Conservation (phyloP, 2,888 invertebrate species). For the Caenorhabditis sp. region DNA sequence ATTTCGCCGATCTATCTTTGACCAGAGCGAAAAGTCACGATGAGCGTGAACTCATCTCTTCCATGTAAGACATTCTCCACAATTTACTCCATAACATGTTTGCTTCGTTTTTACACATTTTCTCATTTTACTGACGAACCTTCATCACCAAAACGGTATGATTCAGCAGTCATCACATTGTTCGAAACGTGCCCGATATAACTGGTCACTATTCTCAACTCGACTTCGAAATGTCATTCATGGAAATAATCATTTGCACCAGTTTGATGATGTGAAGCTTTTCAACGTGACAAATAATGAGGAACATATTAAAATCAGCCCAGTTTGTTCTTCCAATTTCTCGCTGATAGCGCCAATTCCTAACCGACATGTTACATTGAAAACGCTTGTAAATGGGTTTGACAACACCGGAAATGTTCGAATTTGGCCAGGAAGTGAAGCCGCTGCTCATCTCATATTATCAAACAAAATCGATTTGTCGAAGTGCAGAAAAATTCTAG, state of each 20-base stretch:
- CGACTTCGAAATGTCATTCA: constrained; percentile 14
- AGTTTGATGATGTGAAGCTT: not conserved
- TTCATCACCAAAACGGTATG: not conserved
- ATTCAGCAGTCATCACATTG: constrained; percentile 4
- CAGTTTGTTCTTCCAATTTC: not conserved
- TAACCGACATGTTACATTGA: not conserved
- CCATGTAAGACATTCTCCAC: too few species aligned
- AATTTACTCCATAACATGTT: not conserved
- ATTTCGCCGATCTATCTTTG: too few species aligned
- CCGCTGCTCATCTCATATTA: constrained; percentile 24
- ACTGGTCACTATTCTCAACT: constrained; percentile 41
- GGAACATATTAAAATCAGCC: not conserved
- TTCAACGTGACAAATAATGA: not conserved
- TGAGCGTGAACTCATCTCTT: too few species aligned
- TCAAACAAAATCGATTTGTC: constrained; percentile 3
- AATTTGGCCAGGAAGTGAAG: constrained; percentile 57
- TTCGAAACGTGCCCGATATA: constrained; percentile 34
- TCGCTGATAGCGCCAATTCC: not conserved
- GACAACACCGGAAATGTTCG: constrained; percentile 58
- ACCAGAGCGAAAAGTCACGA: too few species aligned
- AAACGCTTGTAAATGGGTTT: constrained; percentile 29
- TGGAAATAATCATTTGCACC: not conserved
- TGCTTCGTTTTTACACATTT: not conserved
- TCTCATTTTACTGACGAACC: not conserved
- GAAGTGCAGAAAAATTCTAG: constrained; percentile 24